Base-by-base conservation (phyloP, 2,888 invertebrate species). In the Frankliniella fusca region DNA sequence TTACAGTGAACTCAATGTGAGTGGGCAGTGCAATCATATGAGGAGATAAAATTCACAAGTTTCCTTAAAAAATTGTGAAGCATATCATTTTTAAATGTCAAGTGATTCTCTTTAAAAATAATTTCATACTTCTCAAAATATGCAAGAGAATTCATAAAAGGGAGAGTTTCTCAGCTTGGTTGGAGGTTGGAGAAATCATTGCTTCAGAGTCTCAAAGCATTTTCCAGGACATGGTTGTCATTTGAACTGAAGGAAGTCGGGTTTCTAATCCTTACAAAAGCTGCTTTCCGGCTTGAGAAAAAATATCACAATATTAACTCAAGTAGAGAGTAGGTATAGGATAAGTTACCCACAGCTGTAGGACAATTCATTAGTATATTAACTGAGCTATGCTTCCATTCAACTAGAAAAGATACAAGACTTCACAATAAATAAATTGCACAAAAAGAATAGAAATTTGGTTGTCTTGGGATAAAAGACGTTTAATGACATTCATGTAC, bases 401-500 rank as follows among this genome's bases (percentile, higher is more conserved):
- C 70, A 76, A 76, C 70, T 23, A 76, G 38, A 76, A 27, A 27
- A 27, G 23, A 23, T 23, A 76, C 70, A 76, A 76, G 70, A 27
- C 70, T 27, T 76, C 27, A 76, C 27, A 76, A 76, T 76, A 76
- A 76, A 76, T 76, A 27, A 76, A 76, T 76, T 76, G 27, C 70
- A 76, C 70, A 76, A 76, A 76, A 70, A 70, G 27, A 27, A 76
- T 18, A 18, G 61, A 61, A 61, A 23, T 76, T 76, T 76, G 70
- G 70, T 76, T 76, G 70, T 76, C 70, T 76, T 76, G 70, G 70
- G 27, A 76, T 76, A 76, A 76, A 76, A 76, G 70, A 76, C 27
- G 70, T 76, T 76, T 76, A 76, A 76, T 76, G 70, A 76, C 27
- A 76, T 23, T 76, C 70, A 76, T 76, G 70, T 76, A 76, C 70